Conservation (phyloP, 2,797 vertebrate genomes). For the Astyanax mexicanus region DNA sequence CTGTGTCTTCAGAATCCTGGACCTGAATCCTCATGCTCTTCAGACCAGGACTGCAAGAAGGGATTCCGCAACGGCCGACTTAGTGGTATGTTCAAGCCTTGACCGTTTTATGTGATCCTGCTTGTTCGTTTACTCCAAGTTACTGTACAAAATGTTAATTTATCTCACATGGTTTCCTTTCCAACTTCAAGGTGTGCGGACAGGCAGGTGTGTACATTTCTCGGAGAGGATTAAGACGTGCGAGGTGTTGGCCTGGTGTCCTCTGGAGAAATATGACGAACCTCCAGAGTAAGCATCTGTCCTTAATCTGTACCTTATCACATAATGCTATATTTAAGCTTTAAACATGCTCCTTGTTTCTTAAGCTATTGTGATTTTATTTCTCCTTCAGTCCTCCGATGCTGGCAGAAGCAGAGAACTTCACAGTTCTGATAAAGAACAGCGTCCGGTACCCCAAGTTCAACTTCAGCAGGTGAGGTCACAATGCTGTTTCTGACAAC, state of each 20-base stretch:
- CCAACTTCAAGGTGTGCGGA: slow-evolving; percentile 78
- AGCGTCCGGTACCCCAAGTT: slow-evolving; percentile 87
- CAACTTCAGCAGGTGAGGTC: slow-evolving; percentile 81
- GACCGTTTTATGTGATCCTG: too few species aligned
- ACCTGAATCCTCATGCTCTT: slow-evolving; percentile 56
- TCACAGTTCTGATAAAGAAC: slow-evolving; percentile 90
- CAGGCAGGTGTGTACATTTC: slow-evolving; percentile 78
- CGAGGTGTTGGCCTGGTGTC: slow-evolving; percentile 84
- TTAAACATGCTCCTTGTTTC: not conserved
- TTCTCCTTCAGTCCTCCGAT: slow-evolving; percentile 79
- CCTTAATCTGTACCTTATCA: too few species aligned
- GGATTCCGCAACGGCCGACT: slow-evolving; percentile 70
- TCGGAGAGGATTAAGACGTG: slow-evolving; percentile 77
- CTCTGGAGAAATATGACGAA: slow-evolving; percentile 69
- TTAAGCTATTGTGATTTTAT: not conserved
- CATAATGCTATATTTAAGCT: not conserved
- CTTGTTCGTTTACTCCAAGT: too few species aligned
- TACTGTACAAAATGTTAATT: too few species aligned
- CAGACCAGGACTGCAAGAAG: slow-evolving; percentile 71
- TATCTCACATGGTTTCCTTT: too few species aligned
- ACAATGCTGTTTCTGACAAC: not conserved
- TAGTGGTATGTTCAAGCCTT: slow-evolving; percentile 66
- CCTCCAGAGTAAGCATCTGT: slow-evolving; percentile 70
- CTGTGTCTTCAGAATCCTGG: slow-evolving; percentile 44
- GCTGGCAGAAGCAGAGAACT: slow-evolving; percentile 86